Evolutionary conservation across 2,888 invertebrate species (phyloP).

Genomic region (Apodemia zela): DNA sequence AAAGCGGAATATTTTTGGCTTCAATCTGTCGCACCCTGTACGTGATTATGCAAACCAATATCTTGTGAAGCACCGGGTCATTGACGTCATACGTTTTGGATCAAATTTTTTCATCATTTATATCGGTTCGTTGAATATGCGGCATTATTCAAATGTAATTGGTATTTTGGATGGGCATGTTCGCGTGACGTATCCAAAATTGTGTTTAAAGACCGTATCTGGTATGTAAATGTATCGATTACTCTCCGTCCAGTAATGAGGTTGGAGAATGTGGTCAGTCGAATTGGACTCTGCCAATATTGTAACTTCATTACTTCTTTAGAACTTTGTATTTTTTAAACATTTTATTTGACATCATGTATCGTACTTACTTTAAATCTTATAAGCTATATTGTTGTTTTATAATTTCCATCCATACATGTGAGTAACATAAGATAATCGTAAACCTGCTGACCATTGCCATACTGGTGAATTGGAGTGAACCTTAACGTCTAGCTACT

Average conservation of each 20-base stretch:
- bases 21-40: conserved; percentile 23
- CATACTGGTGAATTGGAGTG: no score
- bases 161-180: conserved; percentile 21
- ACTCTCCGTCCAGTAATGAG: conserved; percentile 1
- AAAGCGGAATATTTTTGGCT: conserved; percentile 15
- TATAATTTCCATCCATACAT: not conserved
- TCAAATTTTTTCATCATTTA: conserved; percentile 25
- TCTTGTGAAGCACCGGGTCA: conserved; percentile 36
- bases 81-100: conserved; percentile 32
- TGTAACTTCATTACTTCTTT: not conserved
- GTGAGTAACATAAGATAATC: no score
- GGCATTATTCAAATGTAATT: conserved; percentile 30
- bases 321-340: not conserved
- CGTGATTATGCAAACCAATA: conserved; percentile 34
- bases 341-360: not conserved
- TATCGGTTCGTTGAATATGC: conserved; percentile 24
- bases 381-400: no score
- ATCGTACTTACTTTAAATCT: not conserved
- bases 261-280: conserved; percentile 3
- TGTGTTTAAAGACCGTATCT: conserved; percentile 19
- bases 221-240: conserved; percentile 20
- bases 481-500: no score
- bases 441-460: no score
- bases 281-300: conserved; percentile 5
- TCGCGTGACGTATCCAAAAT: conserved; percentile 21